phyloP scores from a whole-genome alignment of 1,140 invertebrate species.

The Sesamia nonagrioides region DNA sequence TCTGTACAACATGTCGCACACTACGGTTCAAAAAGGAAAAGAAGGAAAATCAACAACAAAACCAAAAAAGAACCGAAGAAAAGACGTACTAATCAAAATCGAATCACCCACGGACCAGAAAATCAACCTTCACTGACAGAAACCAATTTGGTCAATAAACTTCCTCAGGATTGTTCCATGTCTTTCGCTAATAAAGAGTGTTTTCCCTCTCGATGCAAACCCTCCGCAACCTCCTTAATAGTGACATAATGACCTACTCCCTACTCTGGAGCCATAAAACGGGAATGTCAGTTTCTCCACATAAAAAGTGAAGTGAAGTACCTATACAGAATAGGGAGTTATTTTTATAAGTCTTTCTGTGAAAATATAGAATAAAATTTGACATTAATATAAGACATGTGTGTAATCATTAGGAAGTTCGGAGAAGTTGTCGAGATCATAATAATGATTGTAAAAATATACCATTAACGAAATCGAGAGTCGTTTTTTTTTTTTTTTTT shows the following conservation, averaged over 20 bases:
- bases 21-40: too few species aligned
- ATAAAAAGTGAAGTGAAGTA: background rate
- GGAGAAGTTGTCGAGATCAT: too few species aligned
- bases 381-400: background rate
- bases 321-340: background rate
- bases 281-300: slow-evolving; percentile 6
- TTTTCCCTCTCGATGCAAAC: background rate
- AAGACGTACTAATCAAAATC: too few species aligned
- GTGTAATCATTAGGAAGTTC: background rate
- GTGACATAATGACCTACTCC: slow-evolving; percentile 34
- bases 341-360: background rate
- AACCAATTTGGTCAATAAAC: slow-evolving; percentile 20
- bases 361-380: background rate
- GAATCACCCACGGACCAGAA: background rate
- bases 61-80: too few species aligned
- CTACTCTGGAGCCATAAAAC: slow-evolving; percentile 20
- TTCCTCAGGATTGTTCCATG: background rate
- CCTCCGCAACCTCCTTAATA: slow-evolving; percentile 5
- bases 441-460: too few species aligned
- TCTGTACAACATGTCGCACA: too few species aligned
- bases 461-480: too few species aligned
- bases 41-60: too few species aligned
- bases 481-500: too few species aligned
- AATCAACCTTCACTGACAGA: background rate
- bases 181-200: background rate